Base-by-base conservation (phyloP, 2,888 invertebrate species). In the Nasonia oneida region DNA sequence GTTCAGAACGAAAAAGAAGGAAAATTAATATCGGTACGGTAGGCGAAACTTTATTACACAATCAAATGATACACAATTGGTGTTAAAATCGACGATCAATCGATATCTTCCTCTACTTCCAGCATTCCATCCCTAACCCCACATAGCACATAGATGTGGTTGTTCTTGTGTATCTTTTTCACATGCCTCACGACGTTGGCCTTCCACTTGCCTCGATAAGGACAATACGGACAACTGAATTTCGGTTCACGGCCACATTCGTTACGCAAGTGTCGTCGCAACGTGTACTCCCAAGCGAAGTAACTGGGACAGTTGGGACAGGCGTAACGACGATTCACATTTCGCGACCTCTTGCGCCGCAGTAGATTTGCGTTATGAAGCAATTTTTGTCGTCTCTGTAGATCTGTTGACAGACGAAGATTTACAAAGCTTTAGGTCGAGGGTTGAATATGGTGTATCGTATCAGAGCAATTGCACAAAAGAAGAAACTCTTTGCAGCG, bases 201-300 rank as follows among this genome's bases (percentile, higher is more conserved):
- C 88, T 93, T 94, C 83, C 93, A 92, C 53, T 94, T 93, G 87
- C 93, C 94, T 47, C 92, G 90, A 71, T 94, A 93, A 2, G 92
- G 91, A 88, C 94, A 94, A 87, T 93, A 93, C 0, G 93, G 93
- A 84, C 94, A 95, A 67, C 93, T 92, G 88, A 94, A 94, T 64
- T 93, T 91, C 6, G 94, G 94, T 85, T 94, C 94, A 86, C 94
- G 94, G 73, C 94, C 94, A 89, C 94, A 94, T 86, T 94, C 94
- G 92, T 94, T 94, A 33, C 93, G 94, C 89, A 94, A 93, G 88
- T 95, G 95, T 14, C 95, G 94, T 87, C 95, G 94, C 86, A 96
- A 91, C 85, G 95, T 95, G 70, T 91, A 89, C 1, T 89, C 84
- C 78, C 90, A 91, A 14, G 90, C 89, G 86, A 89, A 89, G 86